phyloP scores from a whole-genome alignment of 2,888 invertebrate genomes.

The Nudaria mundana region DNA sequence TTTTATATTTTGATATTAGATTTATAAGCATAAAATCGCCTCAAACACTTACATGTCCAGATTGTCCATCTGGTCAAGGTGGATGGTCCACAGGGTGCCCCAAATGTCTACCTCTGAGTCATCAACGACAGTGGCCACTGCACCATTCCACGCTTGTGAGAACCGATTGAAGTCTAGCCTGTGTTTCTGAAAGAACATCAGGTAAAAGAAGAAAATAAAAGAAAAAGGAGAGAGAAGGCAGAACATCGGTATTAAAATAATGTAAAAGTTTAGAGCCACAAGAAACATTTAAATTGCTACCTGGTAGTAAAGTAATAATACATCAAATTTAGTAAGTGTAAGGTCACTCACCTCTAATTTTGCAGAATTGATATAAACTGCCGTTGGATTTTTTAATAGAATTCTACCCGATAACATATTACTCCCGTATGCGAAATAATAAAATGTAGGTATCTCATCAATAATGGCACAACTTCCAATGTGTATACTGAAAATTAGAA shows the following conservation, averaged over 20 bases:
- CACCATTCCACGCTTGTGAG: slow-evolving; percentile 85
- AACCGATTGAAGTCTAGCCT: slow-evolving; percentile 83
- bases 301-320: too few relatives aligned
- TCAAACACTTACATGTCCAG: slow-evolving; percentile 83
- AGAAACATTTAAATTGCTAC: too few relatives aligned
- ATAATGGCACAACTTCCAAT: background rate
- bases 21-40: too few relatives aligned
- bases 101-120: slow-evolving; percentile 76
- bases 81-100: slow-evolving; percentile 87
- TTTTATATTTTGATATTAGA: background rate
- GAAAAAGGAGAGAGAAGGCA: too few relatives aligned
- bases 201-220: too few relatives aligned
- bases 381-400: slow-evolving; percentile 86
- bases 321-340: background rate
- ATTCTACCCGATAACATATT: slow-evolving; percentile 88
- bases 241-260: too few relatives aligned
- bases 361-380: slow-evolving; percentile 83
- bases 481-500: slow-evolving; percentile 3
- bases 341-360: slow-evolving; percentile 73
- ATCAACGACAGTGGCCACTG: slow-evolving; percentile 87
- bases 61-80: slow-evolving; percentile 67
- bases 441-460: slow-evolving; percentile 12
- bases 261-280: too few relatives aligned
- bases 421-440: slow-evolving; percentile 31
- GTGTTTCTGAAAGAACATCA: slow-evolving; percentile 69